Evolutionary conservation across 2,797 vertebrate genomes (phyloP).

Genomic region (Agapornis canus): DNA sequence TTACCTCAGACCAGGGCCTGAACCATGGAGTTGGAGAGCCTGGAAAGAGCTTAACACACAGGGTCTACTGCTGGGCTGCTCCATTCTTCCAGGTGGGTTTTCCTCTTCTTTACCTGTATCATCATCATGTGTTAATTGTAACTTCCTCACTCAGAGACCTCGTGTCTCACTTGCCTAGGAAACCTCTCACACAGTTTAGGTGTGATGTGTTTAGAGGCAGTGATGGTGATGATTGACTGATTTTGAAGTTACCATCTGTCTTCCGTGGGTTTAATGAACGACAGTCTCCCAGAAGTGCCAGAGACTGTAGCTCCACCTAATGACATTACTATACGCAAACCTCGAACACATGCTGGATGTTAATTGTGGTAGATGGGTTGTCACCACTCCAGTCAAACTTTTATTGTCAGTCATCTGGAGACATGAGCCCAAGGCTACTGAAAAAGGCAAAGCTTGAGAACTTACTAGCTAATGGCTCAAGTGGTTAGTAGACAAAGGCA

Average conservation of each 20-base stretch:
- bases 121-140: accelerated
- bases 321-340: not conserved
- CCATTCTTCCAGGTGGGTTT: not conserved
- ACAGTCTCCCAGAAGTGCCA: not conserved
- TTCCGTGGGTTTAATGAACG: not conserved
- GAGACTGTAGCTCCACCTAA: not conserved
- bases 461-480: not conserved
- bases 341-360: accelerated
- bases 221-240: not conserved
- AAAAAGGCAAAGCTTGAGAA: not conserved
- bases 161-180: not conserved
- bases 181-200: not conserved
- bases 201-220: accelerated
- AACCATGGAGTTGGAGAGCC: not conserved
- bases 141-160: not conserved
- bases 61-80: not conserved
- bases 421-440: not conserved
- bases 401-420: not conserved
- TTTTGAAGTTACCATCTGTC: not conserved
- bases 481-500: not conserved
- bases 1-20: not conserved
- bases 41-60: not conserved
- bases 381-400: not conserved
- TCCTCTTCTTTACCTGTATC: not conserved
- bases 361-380: not conserved